Evolutionary conservation across 2,888 invertebrate species (phyloP), one percentile per base, ranked within the genome.

Genomic region (Caenorhabditis sp.): DNA sequence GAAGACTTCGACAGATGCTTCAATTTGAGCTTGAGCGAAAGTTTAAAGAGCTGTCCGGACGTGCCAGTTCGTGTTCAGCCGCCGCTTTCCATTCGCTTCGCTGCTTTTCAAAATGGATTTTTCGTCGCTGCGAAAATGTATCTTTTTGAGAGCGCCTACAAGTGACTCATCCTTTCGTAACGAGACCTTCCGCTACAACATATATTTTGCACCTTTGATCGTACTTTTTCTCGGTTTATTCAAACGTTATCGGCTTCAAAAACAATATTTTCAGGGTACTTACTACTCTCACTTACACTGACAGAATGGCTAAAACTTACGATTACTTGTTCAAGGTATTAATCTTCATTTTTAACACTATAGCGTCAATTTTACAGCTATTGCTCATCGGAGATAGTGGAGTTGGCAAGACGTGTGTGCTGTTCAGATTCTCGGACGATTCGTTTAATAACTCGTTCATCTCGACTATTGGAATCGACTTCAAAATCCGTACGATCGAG

Each of bases 361-460:
- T 30, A 30, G 30, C 9, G 30, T 7, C 30, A 9, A 35, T 35
- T 11, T 53, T 83, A 13, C 71, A 83, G 83, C 74, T 83, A 17
- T 58, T 83, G 41, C 77, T 84, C 3, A 84, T 84, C 41, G 83
- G 83, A 8, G 85, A 84, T 68, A 83, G 82, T 62, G 83, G 83
- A 22, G 85, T 84, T 6, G 85, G 88, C 13, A 88, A 88, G 72
- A 92, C 92, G 32, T 92, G 92, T 86, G 91, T 92, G 70, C 86
- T 92, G 45, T 92, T 92, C 87, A 89, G 92, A 84, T 92, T 92
- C 89, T 91, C 91, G 62, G 92, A 92, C 85, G 92, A 92, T 86
- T 91, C 92, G 53, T 92, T 92, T 89, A 92, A 92, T 85, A 91
- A 91, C 58, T 92, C 92, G 39, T 92, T 92, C 87, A 92, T 88